Evolutionary conservation across 2,113 vertebrate genomes (phyloP).

Genomic region (Hippocampus zosterae): DNA sequence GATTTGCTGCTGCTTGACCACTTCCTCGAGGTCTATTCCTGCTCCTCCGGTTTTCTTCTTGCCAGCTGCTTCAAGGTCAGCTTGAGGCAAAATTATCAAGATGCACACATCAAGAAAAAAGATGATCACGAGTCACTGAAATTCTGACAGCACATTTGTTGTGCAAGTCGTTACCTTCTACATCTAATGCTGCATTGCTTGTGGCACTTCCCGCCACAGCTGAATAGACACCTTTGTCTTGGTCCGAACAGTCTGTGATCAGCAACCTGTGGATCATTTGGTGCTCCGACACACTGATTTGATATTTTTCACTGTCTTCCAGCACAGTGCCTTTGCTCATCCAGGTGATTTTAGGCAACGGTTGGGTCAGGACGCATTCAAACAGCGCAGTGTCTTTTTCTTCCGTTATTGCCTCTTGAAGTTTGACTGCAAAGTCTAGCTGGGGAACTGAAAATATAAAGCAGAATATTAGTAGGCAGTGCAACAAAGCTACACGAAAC

Average conservation of each 20-base stretch:
- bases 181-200: conserved; percentile 80
- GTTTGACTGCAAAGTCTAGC: conserved; percentile 65
- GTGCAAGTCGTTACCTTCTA: conserved; percentile 70
- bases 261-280: conserved; percentile 78
- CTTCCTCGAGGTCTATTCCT: conserved; percentile 44
- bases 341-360: conserved; percentile 73
- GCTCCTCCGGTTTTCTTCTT: conserved; percentile 46
- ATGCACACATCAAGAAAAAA: not conserved
- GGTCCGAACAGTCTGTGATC: conserved; percentile 60
- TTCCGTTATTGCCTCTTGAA: conserved; percentile 64
- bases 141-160: not conserved
- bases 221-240: conserved; percentile 79
- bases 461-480: not conserved
- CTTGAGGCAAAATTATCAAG: conserved; percentile 30
- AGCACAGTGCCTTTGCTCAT: conserved; percentile 66
- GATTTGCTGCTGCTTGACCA: conserved; percentile 56
- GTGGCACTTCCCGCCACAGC: conserved; percentile 67
- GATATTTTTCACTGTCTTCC: conserved; percentile 66
- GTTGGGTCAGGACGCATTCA: conserved; percentile 71
- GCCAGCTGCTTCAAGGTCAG: conserved; percentile 18
- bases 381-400: conserved; percentile 72
- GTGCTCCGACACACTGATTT: conserved; percentile 66
- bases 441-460: conserved; percentile 66
- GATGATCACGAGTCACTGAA: not conserved
- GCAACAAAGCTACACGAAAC: not conserved